Conservation (phyloP, 2,888 invertebrate genomes). For the Pyrochroa serraticornis region DNA sequence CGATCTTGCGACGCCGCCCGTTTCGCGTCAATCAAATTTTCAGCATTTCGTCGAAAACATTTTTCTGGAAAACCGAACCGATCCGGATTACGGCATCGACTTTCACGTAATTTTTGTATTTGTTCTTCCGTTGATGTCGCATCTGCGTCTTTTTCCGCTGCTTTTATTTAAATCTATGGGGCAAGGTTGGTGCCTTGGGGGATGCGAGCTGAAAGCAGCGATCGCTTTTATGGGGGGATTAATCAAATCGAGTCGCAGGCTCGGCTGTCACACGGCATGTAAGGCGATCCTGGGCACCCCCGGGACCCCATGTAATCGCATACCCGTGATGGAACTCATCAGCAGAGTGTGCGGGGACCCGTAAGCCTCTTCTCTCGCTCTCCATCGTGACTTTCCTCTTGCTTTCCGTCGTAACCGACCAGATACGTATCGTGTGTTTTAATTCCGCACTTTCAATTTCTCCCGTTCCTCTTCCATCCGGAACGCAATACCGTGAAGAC, state of each 20-base stretch:
- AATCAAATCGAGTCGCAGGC: slow-evolving; percentile 52
- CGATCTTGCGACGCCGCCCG: neutral
- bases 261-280: slow-evolving; percentile 51
- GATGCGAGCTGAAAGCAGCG: slow-evolving; percentile 41
- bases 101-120: too few relatives aligned
- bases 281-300: slow-evolving; percentile 50
- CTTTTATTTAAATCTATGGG: slow-evolving; percentile 24
- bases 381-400: slow-evolving; percentile 26
- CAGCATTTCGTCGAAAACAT: neutral
- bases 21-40: neutral
- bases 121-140: neutral
- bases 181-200: slow-evolving; percentile 26
- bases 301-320: slow-evolving; percentile 50
- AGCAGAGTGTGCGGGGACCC: slow-evolving; percentile 47
- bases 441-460: slow-evolving; percentile 32
- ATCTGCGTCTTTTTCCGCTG: slow-evolving; percentile 30
- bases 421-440: slow-evolving; percentile 39
- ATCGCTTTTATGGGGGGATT: slow-evolving; percentile 51
- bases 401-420: slow-evolving; percentile 20
- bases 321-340: slow-evolving; percentile 52
- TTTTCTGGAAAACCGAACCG: neutral
- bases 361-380: slow-evolving; percentile 30
- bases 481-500: neutral
- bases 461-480: neutral
- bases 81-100: neutral